phyloP scores from a whole-genome alignment of 1,140 invertebrate species.

The Himalopsyche phryganea region DNA sequence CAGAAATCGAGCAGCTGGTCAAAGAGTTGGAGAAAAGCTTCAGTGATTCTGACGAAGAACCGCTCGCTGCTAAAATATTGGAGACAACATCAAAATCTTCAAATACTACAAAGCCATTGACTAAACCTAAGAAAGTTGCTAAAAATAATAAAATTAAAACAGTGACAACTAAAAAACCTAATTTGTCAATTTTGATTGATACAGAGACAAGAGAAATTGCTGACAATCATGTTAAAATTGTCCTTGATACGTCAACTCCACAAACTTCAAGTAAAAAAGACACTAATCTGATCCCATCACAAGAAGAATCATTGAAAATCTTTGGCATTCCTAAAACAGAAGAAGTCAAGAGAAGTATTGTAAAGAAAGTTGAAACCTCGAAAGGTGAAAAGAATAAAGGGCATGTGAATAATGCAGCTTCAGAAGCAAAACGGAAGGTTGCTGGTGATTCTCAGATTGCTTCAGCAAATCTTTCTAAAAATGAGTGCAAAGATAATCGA shows the following conservation, averaged over 20 bases:
- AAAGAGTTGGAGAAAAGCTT: slow-evolving; percentile 49
- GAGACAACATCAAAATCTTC: slow-evolving; percentile 15
- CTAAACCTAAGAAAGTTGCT: not conserved
- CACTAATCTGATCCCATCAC: not conserved
- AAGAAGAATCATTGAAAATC: not conserved
- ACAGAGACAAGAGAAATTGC: not conserved
- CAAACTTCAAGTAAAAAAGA: not conserved
- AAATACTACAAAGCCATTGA: not conserved
- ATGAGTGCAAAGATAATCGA: slow-evolving; percentile 9
- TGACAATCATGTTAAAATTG: slow-evolving; percentile 11
- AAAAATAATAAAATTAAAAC: not conserved
- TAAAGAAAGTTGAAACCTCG: not conserved
- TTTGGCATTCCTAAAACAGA: not conserved
- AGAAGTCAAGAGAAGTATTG: not conserved
- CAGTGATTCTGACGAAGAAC: slow-evolving; percentile 59
- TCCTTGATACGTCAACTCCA: not conserved
- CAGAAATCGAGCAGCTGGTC: not conserved
- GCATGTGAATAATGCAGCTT: not conserved
- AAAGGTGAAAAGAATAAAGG: not conserved
- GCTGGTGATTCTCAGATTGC: not conserved
- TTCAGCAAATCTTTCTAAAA: not conserved
- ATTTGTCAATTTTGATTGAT: slow-evolving; percentile 1
- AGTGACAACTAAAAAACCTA: not conserved
- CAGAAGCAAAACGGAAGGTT: not conserved
- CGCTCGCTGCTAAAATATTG: slow-evolving; percentile 50